phyloP scores from a whole-genome alignment of 2,888 invertebrate species.

The Cyclophora albipunctata region DNA sequence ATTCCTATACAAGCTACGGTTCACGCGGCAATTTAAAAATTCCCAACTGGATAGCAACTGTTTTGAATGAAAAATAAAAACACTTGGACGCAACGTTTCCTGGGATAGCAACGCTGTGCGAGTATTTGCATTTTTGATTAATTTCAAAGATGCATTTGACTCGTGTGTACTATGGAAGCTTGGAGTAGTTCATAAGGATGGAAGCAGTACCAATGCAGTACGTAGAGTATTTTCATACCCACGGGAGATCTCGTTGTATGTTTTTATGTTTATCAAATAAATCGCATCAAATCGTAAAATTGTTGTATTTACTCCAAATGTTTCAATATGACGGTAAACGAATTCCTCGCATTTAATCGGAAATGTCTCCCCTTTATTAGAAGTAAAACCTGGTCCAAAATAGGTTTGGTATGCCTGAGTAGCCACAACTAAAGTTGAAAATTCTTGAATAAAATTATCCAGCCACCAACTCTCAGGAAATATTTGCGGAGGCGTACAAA shows the following conservation, averaged over 20 bases:
- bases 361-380: no score
- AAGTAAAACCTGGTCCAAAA: neutral
- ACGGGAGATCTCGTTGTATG: neutral
- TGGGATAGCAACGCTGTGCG: neutral
- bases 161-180: neutral
- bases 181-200: neutral
- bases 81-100: slow-evolving; percentile 2
- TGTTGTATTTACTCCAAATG: neutral
- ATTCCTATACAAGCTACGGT: slow-evolving; percentile 9
- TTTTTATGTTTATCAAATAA: no score
- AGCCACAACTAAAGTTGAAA: slow-evolving; percentile 1
- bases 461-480: slow-evolving; percentile 8
- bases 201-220: no score
- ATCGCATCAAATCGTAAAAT: no score
- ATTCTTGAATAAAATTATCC: slow-evolving; percentile 11
- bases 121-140: neutral
- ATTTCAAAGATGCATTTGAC: neutral
- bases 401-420: neutral
- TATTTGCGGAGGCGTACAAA: slow-evolving; percentile 8
- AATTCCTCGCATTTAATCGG: neutral
- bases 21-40: slow-evolving; percentile 13
- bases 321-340: neutral
- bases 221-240: neutral
- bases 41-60: slow-evolving; percentile 4
- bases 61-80: slow-evolving; percentile 16